These are phyloP conservation scores for Poicephalus gulielmi DNA, from an alignment of 2,113 vertebrate genomes.

Conservation along the genomic window DNA sequence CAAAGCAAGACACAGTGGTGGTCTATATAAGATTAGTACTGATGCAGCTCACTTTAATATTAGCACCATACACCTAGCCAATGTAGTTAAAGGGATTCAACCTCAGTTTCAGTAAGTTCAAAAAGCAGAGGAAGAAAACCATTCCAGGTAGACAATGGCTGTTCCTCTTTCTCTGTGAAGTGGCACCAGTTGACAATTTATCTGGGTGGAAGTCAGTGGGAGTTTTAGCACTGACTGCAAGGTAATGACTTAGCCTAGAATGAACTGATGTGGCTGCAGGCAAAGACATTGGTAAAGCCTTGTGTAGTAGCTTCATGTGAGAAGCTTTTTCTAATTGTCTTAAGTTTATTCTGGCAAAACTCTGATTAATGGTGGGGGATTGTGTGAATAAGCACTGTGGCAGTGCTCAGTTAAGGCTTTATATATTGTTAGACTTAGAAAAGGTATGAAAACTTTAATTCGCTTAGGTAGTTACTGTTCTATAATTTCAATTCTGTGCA, in stretches of 20 bases:
- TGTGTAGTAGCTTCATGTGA: not conserved
- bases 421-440: not conserved
- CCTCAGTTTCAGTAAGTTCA: not conserved
- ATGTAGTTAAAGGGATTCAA: not conserved
- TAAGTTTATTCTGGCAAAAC: not conserved
- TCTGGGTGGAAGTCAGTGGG: not conserved
- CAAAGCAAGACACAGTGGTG: not conserved
- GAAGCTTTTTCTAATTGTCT: not conserved
- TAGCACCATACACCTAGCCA: not conserved
- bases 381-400: not conserved
- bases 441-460: not conserved
- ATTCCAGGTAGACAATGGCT: not conserved
- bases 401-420: not conserved
- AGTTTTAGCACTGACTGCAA: not conserved
- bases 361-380: not conserved
- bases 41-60: not conserved
- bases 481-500: not conserved
- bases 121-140: not conserved
- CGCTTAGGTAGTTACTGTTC: not conserved
- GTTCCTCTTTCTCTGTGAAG: not conserved
- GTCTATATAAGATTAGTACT: not conserved
- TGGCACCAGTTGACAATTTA: not conserved
- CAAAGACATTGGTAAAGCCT: not conserved
- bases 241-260: not conserved
- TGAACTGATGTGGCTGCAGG: not conserved